Evolutionary conservation across 1,140 invertebrate species (phyloP).

Genomic region (Nymphalis io): DNA sequence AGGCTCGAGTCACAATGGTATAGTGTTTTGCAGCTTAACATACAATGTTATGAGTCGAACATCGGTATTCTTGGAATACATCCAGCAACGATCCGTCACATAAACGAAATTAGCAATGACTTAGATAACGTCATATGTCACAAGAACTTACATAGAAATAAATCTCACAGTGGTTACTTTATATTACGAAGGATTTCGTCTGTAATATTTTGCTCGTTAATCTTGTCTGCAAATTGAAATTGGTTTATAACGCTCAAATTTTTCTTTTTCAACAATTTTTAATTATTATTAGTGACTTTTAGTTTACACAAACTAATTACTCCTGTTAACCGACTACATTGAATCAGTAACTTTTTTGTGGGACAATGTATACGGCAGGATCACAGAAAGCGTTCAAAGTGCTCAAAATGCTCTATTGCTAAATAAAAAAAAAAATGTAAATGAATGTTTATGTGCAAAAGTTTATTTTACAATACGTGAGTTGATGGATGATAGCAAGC

Average conservation of each 20-base stretch:
- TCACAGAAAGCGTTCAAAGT: too few relatives aligned
- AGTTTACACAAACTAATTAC: too few relatives aligned
- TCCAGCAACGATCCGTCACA: conserved; percentile 26
- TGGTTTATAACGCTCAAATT: background rate
- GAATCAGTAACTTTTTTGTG: too few relatives aligned
- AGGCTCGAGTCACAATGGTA: conserved; percentile 19
- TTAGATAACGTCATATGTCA: conserved; percentile 35
- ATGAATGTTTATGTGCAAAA: too few relatives aligned
- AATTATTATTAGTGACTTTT: background rate
- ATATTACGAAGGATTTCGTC: conserved; percentile 22
- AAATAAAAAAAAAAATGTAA: too few relatives aligned
- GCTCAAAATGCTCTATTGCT: too few relatives aligned
- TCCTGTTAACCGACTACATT: too few relatives aligned
- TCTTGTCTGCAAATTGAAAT: conserved; percentile 5
- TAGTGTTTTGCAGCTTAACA: conserved; percentile 18
- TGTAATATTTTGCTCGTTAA: conserved; percentile 30
- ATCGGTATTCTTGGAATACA: conserved; percentile 19
- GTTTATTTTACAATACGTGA: too few relatives aligned
- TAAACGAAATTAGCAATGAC: conserved; percentile 25
- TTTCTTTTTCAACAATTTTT: background rate
- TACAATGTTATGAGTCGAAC: conserved; percentile 16
- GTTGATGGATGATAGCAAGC: too few relatives aligned
- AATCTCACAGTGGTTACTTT: conserved; percentile 27
- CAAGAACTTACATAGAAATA: conserved; percentile 37
- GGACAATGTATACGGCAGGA: too few relatives aligned